These are phyloP conservation scores for Mylabris phalerata DNA, from an alignment of 1,140 invertebrate species.

Conservation along the genomic window DNA sequence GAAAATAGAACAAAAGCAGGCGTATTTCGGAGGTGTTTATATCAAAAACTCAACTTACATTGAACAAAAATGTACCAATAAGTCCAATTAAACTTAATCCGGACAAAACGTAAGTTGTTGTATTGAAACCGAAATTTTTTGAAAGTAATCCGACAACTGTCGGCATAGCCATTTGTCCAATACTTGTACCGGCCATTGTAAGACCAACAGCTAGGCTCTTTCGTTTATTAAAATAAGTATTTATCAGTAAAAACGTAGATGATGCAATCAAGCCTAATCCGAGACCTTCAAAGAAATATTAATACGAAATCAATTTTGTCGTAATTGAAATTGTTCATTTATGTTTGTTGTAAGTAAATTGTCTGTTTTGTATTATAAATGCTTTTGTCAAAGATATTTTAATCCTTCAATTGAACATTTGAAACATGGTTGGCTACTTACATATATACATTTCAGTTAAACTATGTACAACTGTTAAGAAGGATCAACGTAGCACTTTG, in stretches of 20 bases:
- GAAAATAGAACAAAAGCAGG: too few relatives aligned
- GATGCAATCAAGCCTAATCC: slow-evolving; percentile 58
- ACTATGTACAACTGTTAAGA: slow-evolving; percentile 13
- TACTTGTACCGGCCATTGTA: slow-evolving; percentile 61
- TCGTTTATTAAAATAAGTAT: slow-evolving; percentile 61
- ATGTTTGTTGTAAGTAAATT: background rate
- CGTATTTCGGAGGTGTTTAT: too few relatives aligned
- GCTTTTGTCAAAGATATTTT: slow-evolving; percentile 5
- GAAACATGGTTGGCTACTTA: slow-evolving; percentile 6
- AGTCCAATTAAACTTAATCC: slow-evolving; percentile 55
- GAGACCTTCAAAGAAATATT: slow-evolving; percentile 48
- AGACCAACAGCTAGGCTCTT: slow-evolving; percentile 62
- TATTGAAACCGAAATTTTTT: slow-evolving; percentile 48
- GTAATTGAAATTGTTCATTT: background rate
- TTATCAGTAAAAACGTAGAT: slow-evolving; percentile 63
- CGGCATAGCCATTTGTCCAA: slow-evolving; percentile 69
- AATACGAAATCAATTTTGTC: background rate
- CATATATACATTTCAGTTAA: background rate
- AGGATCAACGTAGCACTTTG: slow-evolving; percentile 11
- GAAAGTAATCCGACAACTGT: slow-evolving; percentile 55
- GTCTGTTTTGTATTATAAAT: background rate
- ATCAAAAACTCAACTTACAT: slow-evolving; percentile 21
- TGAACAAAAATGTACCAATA: slow-evolving; percentile 33
- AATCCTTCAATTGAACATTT: slow-evolving; percentile 11
- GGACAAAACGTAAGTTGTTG: slow-evolving; percentile 54